These are phyloP conservation scores for Stegana nigrithorax DNA, from an alignment of 2,888 invertebrate genomes.

Conservation along the genomic window DNA sequence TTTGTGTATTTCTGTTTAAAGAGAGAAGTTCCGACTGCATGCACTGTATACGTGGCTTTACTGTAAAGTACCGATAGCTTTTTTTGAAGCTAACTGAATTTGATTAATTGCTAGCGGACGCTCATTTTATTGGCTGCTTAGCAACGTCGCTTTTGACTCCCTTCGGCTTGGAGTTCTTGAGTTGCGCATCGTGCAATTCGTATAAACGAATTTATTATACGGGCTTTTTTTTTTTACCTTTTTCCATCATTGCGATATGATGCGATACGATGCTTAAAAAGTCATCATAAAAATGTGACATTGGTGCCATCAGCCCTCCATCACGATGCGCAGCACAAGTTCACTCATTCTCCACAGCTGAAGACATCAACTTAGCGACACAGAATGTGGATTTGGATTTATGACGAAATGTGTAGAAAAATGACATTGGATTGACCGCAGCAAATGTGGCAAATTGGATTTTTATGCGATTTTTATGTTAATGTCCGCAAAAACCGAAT, in stretches of 20 bases:
- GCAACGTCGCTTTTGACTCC: no score
- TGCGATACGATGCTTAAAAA: conserved; percentile 39
- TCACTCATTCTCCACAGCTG: neutral
- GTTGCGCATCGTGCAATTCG: neutral
- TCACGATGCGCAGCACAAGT: neutral
- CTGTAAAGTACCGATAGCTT: no score
- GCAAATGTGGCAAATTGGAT: conserved; percentile 63
- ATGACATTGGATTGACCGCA: conserved; percentile 46
- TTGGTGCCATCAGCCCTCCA: no score
- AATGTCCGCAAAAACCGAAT: no score
- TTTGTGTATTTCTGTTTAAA: no score
- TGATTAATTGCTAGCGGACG: conserved; percentile 15
- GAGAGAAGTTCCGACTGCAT: no score
- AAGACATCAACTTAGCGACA: neutral
- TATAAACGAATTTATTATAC: neutral
- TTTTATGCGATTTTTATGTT: conserved; percentile 65
- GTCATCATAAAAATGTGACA: conserved; percentile 51
- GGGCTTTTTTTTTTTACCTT: neutral
- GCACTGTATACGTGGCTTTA: no score
- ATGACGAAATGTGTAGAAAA: conserved; percentile 21
- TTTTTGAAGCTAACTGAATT: no score
- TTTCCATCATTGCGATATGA: neutral
- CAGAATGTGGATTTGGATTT: conserved; percentile 24
- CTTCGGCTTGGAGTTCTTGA: no score
- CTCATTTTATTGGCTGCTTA: no score